Conservation (phyloP, 2,888 invertebrate genomes). For the Dorcus parallelipipedus region DNA sequence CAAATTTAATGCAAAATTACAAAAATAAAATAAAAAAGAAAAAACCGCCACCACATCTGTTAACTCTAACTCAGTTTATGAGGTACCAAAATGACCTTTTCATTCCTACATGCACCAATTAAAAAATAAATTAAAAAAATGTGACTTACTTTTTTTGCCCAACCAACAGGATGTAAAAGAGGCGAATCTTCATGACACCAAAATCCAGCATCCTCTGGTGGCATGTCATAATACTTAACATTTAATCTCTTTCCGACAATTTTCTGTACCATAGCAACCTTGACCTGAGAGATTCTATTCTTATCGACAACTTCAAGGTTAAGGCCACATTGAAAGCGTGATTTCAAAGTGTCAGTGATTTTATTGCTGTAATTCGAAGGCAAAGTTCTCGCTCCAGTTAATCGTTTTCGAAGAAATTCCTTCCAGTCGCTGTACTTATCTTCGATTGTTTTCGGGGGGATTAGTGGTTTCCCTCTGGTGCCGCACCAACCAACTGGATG, state of each 20-base stretch:
- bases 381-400: constrained; percentile 92
- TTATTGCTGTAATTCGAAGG: constrained; percentile 90
- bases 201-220: constrained; percentile 79
- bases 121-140: not conserved
- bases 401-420: constrained; percentile 84
- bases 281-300: constrained; percentile 79
- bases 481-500: constrained; percentile 99
- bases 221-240: constrained; percentile 83
- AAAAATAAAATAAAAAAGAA: no score
- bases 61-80: no score
- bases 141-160: constrained; percentile 68
- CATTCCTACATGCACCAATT: no score
- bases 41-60: no score
- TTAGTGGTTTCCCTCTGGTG: constrained; percentile 88
- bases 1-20: no score
- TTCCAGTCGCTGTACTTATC: constrained; percentile 96
- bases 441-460: constrained; percentile 90
- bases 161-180: constrained; percentile 93
- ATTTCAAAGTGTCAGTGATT: constrained; percentile 79
- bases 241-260: constrained; percentile 90
- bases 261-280: constrained; percentile 83
- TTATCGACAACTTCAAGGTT: constrained; percentile 94
- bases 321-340: constrained; percentile 78
- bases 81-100: no score
- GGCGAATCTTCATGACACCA: constrained; percentile 98